phyloP scores from a whole-genome alignment of 2,888 invertebrate genomes.

The Lasioglossum marginatum region DNA sequence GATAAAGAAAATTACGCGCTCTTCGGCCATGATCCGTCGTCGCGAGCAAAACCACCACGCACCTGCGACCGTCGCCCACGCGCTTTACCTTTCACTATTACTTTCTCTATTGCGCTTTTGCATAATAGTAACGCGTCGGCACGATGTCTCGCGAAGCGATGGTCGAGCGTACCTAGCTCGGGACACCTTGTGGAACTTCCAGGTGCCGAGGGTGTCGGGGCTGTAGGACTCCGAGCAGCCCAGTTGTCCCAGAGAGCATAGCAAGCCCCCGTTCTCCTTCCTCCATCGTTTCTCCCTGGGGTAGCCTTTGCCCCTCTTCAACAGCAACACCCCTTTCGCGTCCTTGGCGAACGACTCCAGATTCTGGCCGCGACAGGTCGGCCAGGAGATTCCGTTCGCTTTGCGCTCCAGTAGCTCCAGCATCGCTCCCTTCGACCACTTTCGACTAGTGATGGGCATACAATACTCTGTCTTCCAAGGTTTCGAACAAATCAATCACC shows the following conservation, averaged over 20 bases:
- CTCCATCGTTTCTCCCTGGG: conserved; percentile 74
- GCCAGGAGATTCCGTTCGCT: conserved; percentile 78
- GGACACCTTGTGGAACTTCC: conserved; percentile 80
- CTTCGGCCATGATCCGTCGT: conserved; percentile 69
- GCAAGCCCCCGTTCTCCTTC: conserved; percentile 76
- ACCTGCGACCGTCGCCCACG: conserved; percentile 77
- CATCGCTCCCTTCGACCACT: conserved; percentile 62
- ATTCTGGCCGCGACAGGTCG: conserved; percentile 69
- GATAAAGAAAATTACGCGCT: conserved; percentile 17
- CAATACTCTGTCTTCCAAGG: too few relatives aligned
- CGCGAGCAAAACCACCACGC: conserved; percentile 67
- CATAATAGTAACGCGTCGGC: conserved; percentile 19
- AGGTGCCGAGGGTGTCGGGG: conserved; percentile 80
- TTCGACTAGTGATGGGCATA: too few relatives aligned
- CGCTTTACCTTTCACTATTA: conserved; percentile 76
- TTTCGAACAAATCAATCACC: too few relatives aligned
- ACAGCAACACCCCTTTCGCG: conserved; percentile 64
- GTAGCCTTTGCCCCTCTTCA: conserved; percentile 52
- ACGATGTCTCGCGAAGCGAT: background rate
- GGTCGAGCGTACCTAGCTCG: conserved; percentile 76
- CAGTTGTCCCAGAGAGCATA: conserved; percentile 79
- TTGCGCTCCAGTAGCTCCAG: conserved; percentile 78
- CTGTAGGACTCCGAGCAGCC: conserved; percentile 78
- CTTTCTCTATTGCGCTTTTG: conserved; percentile 77
- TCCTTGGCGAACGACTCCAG: conserved; percentile 61